Evolutionary conservation across 2,113 vertebrate genomes (phyloP), one percentile per base, ranked within the genome.

Genomic region (Nanorana parkeri): DNA sequence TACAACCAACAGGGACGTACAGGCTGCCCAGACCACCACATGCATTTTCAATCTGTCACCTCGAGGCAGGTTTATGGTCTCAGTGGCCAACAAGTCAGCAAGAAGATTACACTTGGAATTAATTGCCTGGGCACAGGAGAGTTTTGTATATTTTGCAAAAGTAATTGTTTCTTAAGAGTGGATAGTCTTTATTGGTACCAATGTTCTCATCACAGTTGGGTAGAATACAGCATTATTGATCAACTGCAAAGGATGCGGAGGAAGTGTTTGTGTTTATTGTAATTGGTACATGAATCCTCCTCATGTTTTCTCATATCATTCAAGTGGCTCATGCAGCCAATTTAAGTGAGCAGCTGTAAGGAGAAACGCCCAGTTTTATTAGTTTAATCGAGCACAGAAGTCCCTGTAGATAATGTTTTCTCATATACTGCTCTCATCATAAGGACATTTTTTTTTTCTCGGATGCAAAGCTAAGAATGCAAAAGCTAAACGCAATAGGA

Each of bases 131-230:
- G 47, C 41, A 72, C 24, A 32, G 58, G 51, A 81, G 63, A 65
- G 28, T 72, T 74, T 29, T 55, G 55, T 66, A 65, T 52, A 36
- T 81, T 81, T 81, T 81, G 36, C 60, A 55, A 36, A 81, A 73
- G 79, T 81, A 73, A 73, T 81, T 81, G 55, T 74, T 74, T 73
- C 56, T 65, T 65, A 71, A 20, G 79, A 64, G 60, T 54, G 24
- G 55, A 29, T 81, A 23, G 69, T 56, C 69, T 72, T 24, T 81
- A 65, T 80, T 54, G 69, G 26, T 65, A 16, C n/a, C 24, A 29
- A 72, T 29, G 68, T 54, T 64, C 68, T 71, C 36, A 52, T 61
- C 68, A 51, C 56, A 54, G 58, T 26, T 16, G 61, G 36, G 32
- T 15, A 63, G 58, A 72, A 29, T 29, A 73, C 61, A 74, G 16